phyloP scores from a whole-genome alignment of 2,797 vertebrate genomes.

The Periophthalmus magnuspinnatus region DNA sequence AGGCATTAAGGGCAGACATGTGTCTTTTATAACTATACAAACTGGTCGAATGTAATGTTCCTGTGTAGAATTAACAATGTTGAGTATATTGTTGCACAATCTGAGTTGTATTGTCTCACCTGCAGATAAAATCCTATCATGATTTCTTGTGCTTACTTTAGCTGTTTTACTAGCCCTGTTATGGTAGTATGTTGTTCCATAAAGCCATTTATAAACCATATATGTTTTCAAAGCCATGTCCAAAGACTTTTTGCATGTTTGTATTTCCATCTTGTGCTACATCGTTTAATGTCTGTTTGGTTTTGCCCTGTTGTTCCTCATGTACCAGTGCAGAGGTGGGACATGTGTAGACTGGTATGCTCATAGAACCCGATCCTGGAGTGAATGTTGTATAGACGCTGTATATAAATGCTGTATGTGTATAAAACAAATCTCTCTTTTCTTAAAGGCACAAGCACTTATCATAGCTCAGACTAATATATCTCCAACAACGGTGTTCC shows the following conservation, averaged over 20 bases:
- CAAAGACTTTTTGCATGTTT: slow-evolving; percentile 78
- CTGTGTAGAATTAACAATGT: slow-evolving; percentile 68
- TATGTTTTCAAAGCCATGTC: slow-evolving; percentile 72
- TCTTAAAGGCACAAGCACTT: slow-evolving; percentile 81
- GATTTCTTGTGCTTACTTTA: slow-evolving; percentile 67
- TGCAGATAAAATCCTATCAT: slow-evolving; percentile 69
- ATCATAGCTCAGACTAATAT: slow-evolving; percentile 78
- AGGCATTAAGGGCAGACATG: slow-evolving; percentile 72
- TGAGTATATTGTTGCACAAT: slow-evolving; percentile 60
- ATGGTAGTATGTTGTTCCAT: slow-evolving; percentile 49
- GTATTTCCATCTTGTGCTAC: slow-evolving; percentile 51
- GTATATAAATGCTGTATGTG: slow-evolving; percentile 84
- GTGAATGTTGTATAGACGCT: slow-evolving; percentile 85
- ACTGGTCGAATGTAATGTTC: slow-evolving; percentile 75
- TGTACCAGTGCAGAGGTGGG: slow-evolving; percentile 41
- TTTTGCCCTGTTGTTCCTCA: slow-evolving; percentile 45
- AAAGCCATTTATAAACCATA: slow-evolving; percentile 71
- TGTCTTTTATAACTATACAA: slow-evolving; percentile 66
- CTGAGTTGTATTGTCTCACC: slow-evolving; percentile 68
- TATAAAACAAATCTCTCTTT: slow-evolving; percentile 76
- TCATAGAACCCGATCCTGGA: slow-evolving; percentile 64
- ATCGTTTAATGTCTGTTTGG: slow-evolving; percentile 57
- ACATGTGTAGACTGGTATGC: slow-evolving; percentile 53
- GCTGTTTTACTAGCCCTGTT: slow-evolving; percentile 48
- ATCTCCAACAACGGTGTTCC: slow-evolving; percentile 77